phyloP scores from a whole-genome alignment of 2,888 invertebrate genomes.

The Brassicogethes aeneus region DNA sequence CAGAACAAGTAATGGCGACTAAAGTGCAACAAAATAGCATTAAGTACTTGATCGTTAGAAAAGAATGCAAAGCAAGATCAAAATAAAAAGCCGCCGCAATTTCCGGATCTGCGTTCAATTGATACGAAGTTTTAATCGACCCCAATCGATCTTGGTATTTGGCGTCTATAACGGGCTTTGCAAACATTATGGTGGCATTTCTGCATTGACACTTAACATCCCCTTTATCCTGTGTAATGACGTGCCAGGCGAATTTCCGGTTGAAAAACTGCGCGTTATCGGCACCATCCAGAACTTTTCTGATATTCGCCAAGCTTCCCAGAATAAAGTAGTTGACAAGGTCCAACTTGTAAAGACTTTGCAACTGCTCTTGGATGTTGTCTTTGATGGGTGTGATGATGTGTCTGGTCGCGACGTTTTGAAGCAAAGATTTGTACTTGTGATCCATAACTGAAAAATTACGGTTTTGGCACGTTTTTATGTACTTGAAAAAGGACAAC shows the following conservation, averaged over 20 bases:
- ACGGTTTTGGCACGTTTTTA: background rate
- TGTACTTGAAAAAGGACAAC: too few species aligned
- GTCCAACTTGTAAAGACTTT: constrained; percentile 67
- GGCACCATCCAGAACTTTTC: constrained; percentile 44
- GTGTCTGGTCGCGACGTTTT: constrained; percentile 85
- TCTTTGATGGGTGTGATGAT: constrained; percentile 68
- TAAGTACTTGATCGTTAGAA: constrained; percentile 66
- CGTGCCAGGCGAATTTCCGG: constrained; percentile 66
- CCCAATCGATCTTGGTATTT: constrained; percentile 62
- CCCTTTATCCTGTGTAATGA: constrained; percentile 70
- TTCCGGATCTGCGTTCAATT: constrained; percentile 62
- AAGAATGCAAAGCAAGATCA: constrained; percentile 67
- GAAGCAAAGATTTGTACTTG: constrained; percentile 82
- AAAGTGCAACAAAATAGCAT: constrained; percentile 1
- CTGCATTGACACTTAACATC: constrained; percentile 65
- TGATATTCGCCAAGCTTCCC: constrained; percentile 63
- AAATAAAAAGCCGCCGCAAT: constrained; percentile 81
- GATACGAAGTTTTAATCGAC: constrained; percentile 60
- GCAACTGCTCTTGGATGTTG: constrained; percentile 56
- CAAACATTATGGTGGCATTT: constrained; percentile 67
- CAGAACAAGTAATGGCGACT: constrained; percentile 3
- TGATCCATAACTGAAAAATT: constrained; percentile 72
- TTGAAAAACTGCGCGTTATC: constrained; percentile 68
- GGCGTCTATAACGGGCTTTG: constrained; percentile 62
- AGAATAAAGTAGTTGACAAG: constrained; percentile 85